Evolutionary conservation across 2,888 invertebrate genomes (phyloP).

Genomic region (Scaptodrosophila latifasciaeformis): DNA sequence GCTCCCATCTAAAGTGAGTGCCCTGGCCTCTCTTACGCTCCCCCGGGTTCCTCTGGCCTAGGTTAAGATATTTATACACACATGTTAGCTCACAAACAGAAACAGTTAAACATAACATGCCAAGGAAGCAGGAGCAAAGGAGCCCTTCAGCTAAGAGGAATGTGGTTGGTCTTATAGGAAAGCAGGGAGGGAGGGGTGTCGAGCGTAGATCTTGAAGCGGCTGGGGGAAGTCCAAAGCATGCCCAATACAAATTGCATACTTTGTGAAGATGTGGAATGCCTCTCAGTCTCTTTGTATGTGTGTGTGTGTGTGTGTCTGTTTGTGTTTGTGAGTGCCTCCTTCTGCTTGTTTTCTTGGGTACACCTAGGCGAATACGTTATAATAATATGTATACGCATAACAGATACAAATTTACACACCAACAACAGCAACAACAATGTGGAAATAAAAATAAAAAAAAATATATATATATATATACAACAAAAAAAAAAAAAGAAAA

Average conservation of each 20-base stretch:
- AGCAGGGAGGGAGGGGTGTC: too few species aligned
- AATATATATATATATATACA: too few species aligned
- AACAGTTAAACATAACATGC: slow-evolving; percentile 49
- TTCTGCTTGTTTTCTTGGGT: slow-evolving; percentile 11
- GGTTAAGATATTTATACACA: slow-evolving; percentile 55
- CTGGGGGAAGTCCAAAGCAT: too few species aligned
- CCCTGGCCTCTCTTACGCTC: slow-evolving; percentile 17
- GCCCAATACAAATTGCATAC: slow-evolving; percentile 33
- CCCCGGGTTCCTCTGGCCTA: slow-evolving; percentile 28
- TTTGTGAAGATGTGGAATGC: background rate
- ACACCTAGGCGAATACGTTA: slow-evolving; percentile 66
- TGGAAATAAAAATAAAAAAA: too few species aligned
- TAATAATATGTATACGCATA: slow-evolving; percentile 61
- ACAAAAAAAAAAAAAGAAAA: too few species aligned
- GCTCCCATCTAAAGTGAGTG: slow-evolving; percentile 13
- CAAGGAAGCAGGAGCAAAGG: background rate
- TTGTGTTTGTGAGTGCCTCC: too few species aligned
- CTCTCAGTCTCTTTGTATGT: too few species aligned
- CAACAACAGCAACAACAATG: slow-evolving; percentile 4
- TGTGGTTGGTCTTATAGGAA: too few species aligned
- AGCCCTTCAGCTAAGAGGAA: too few species aligned
- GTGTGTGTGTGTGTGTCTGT: too few species aligned
- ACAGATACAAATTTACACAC: slow-evolving; percentile 36
- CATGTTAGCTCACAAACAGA: slow-evolving; percentile 37
- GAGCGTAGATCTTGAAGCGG: too few species aligned